Percentiles rank a stretch among this genome's conserved stretches.
phyloP scores from a whole-genome alignment of 2,113 vertebrate species.

The Nothobranchius furzeri region DNA sequence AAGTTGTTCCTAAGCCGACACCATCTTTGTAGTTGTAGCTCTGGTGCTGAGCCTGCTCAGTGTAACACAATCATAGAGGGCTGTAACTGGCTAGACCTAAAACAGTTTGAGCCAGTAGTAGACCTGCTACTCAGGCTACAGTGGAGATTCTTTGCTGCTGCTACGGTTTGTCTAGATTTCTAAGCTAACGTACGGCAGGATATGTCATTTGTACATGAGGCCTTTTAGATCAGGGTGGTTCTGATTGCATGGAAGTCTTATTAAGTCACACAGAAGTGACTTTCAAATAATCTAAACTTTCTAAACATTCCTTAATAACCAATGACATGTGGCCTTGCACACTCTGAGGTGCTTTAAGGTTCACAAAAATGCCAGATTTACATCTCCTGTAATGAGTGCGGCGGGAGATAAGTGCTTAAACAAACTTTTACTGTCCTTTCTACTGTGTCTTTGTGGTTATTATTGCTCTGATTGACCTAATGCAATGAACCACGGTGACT shows the following conservation, averaged over 20 bases:
- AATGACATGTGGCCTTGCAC: neutral
- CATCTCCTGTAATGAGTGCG: slow-evolving; percentile 4
- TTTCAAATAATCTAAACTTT: slow-evolving; percentile 21
- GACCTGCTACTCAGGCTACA: no score
- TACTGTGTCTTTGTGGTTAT: slow-evolving; percentile 13
- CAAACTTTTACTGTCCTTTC: slow-evolving; percentile 20
- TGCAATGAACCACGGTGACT: slow-evolving; percentile 1
- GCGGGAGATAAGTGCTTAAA: slow-evolving; percentile 11
- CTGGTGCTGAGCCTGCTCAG: no score
- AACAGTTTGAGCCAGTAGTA: no score
- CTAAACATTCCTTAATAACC: neutral
- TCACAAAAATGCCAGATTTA: slow-evolving; percentile 24
- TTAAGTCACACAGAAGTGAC: slow-evolving; percentile 22
- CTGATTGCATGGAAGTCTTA: slow-evolving; percentile 11
- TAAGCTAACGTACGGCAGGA: no score
- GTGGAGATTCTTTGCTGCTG: no score
- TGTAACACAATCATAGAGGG: no score
- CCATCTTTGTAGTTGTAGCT: no score
- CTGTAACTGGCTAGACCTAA: no score
- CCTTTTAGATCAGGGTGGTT: neutral
- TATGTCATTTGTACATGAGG: no score
- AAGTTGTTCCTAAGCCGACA: no score
- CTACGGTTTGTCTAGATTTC: no score
- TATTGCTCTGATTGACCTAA: slow-evolving; percentile 30
- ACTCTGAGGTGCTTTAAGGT: neutral